phyloP scores from a whole-genome alignment of 1,140 invertebrate species.

The Formica exsecta region DNA sequence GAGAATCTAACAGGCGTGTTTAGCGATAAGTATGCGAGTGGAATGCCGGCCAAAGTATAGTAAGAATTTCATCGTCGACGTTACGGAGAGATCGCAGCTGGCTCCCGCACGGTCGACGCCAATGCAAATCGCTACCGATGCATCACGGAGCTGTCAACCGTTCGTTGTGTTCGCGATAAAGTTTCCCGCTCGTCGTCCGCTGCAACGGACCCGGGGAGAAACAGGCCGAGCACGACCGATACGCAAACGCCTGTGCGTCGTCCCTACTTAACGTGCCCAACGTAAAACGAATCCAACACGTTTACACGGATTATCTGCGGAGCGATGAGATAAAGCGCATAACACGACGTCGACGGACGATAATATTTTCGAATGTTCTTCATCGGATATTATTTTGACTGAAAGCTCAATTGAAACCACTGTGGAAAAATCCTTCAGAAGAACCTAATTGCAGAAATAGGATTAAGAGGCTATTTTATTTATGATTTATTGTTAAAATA shows the following conservation, averaged over 20 bases:
- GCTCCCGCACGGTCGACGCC: constrained; percentile 67
- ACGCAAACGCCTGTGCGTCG: constrained; percentile 41
- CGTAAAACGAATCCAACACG: constrained; percentile 16
- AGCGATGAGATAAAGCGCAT: constrained; percentile 36
- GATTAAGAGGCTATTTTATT: not conserved
- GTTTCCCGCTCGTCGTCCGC: constrained; percentile 74
- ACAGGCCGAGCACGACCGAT: constrained; percentile 68
- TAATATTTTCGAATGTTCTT: constrained; percentile 31
- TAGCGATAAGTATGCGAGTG: constrained; percentile 3
- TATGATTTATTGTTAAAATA: not conserved
- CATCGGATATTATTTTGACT: not conserved
- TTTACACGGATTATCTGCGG: constrained; percentile 53
- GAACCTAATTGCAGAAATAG: not conserved
- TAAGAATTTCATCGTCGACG: constrained; percentile 24
- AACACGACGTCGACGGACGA: constrained; percentile 7
- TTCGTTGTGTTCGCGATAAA: constrained; percentile 78
- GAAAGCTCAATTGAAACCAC: not conserved
- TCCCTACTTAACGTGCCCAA: constrained; percentile 13
- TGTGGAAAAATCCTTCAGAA: not conserved
- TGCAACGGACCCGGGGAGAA: constrained; percentile 58
- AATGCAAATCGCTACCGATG: constrained; percentile 79
- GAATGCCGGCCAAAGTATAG: constrained; percentile 24
- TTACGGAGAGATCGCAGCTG: not conserved
- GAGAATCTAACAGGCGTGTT: constrained; percentile 26
- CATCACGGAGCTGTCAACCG: constrained; percentile 78